Base-by-base conservation (phyloP, 2,888 invertebrate genomes). In the Callyntrura sp. region DNA sequence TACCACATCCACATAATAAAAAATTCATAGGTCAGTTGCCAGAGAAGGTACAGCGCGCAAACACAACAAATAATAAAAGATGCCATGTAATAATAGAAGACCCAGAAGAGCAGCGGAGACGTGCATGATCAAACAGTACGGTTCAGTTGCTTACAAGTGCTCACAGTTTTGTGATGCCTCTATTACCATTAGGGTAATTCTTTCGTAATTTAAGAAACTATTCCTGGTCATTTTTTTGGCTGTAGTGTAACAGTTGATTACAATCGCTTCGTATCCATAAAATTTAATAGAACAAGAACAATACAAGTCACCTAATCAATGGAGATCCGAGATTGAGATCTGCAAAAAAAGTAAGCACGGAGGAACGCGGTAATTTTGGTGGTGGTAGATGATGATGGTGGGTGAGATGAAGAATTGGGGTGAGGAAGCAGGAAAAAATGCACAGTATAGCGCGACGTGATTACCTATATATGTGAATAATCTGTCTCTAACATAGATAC, bases 1-100 rank as follows among this genome's bases (percentile, higher is more conserved):
- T 73, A 73, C 73, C 43, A 43, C 76, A 17, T 68, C 17, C 48
- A 62, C 70, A 73, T 73, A 55, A 73, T 73, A 55, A 60, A 43
- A 73, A 79, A 86, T 79, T 86, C 86, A 86, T 79, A 79, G 86
- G 86, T 86, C 79, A 86, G 55, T 73, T 55, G 43, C 70, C 48
- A 9, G 68, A 17, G 11, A 60, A 51, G n/a, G 43, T 8, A 23
- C 11, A 17, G 57, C 0, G 3, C 25, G n/a, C n/a, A n/a, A 62
- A 20, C 12, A 35, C 14, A 48, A 28, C 35, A n/a, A n/a, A 48
- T 23, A n/a, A 48, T 23, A 48, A 43, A 35, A 6, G 14, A 57
- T 57, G 57, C 17, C n/a, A n/a, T n/a, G n/a, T n/a, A 57, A 55
- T 48, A 73, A 25, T 60, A 8, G 70, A n/a, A 81, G 51, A 12